Percentiles rank a stretch among this genome's conserved stretches.
Evolutionary conservation across 2,797 vertebrate species (phyloP).

Genomic region (Capromys pilorides): DNA sequence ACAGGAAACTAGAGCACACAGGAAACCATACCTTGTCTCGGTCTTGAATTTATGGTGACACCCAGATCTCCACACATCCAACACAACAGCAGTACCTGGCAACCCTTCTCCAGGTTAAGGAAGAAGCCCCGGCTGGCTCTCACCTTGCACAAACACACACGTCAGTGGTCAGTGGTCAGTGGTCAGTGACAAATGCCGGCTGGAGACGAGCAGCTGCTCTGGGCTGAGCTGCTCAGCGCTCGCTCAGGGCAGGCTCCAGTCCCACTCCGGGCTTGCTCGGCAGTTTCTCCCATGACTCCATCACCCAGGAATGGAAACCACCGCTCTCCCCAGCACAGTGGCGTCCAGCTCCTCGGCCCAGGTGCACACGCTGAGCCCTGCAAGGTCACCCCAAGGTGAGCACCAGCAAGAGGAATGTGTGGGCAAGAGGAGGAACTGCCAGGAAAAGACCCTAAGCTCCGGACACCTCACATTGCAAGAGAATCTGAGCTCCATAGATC

Average conservation of each 20-base stretch:
- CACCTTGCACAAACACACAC: slow-evolving; percentile 70
- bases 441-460: slow-evolving; percentile 41
- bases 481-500: slow-evolving; percentile 73
- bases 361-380: slow-evolving; percentile 78
- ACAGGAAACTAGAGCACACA: neutral
- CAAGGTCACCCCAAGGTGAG: slow-evolving; percentile 82
- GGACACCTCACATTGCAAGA: slow-evolving; percentile 25
- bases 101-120: slow-evolving; percentile 42
- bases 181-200: slow-evolving; percentile 61
- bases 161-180: slow-evolving; percentile 34
- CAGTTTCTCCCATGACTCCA: slow-evolving; percentile 83
- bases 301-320: slow-evolving; percentile 82
- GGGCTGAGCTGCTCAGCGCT: slow-evolving; percentile 75
- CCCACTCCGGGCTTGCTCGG: slow-evolving; percentile 74
- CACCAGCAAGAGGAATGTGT: neutral
- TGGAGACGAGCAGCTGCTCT: slow-evolving; percentile 78
- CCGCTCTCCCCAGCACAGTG: slow-evolving; percentile 54
- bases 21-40: neutral
- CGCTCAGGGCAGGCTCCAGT: slow-evolving; percentile 81
- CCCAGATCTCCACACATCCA: slow-evolving; percentile 30
- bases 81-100: slow-evolving; percentile 66
- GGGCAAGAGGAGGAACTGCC: neutral
- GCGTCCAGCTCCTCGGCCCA: slow-evolving; percentile 65
- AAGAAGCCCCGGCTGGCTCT: slow-evolving; percentile 59
- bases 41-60: neutral